Percentiles rank a stretch among this genome's conserved stretches.
Conservation (phyloP, 2,888 invertebrate species). For the Pimpla rufipes region DNA sequence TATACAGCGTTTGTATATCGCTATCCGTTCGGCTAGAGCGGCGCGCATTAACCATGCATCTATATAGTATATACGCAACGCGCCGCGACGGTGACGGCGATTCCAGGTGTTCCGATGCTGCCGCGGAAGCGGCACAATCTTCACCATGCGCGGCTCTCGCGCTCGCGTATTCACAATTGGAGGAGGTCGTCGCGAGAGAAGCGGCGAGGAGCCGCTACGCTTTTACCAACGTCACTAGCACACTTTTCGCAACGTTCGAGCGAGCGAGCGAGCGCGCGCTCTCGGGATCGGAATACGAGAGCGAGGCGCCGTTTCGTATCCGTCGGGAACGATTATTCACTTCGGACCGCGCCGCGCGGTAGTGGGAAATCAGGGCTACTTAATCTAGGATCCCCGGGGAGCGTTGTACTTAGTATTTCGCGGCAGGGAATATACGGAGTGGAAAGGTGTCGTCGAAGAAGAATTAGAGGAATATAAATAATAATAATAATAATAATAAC, state of each 20-base stretch:
- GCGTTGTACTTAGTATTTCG: constrained; percentile 29
- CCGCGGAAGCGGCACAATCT: constrained; percentile 37
- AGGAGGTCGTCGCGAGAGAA: not conserved
- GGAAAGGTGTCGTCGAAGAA: not conserved
- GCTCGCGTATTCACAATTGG: not conserved
- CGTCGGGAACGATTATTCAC: constrained; percentile 42
- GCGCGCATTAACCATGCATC: constrained; percentile 3
- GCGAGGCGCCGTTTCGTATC: constrained; percentile 36
- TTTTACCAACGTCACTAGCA: constrained; percentile 25
- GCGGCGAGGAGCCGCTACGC: constrained; percentile 31
- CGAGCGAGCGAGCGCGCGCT: not conserved
- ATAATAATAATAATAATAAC: too few relatives aligned
- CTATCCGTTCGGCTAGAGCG: constrained; percentile 53
- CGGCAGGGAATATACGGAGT: not conserved
- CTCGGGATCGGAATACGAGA: constrained; percentile 16
- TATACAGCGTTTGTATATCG: not conserved
- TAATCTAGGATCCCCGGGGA: constrained; percentile 18
- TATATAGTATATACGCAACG: not conserved
- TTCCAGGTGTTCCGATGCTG: constrained; percentile 42
- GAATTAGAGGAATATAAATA: not conserved
- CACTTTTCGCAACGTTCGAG: constrained; percentile 23
- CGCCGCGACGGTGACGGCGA: not conserved
- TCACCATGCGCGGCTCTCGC: constrained; percentile 12
- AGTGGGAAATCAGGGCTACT: constrained; percentile 15
- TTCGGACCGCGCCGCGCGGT: not conserved